A percentile compares a stretch with the other conserved stretches of the same genome.
Evolutionary conservation across 2,888 invertebrate genomes (phyloP).

Genomic region (Agrochola macilenta): DNA sequence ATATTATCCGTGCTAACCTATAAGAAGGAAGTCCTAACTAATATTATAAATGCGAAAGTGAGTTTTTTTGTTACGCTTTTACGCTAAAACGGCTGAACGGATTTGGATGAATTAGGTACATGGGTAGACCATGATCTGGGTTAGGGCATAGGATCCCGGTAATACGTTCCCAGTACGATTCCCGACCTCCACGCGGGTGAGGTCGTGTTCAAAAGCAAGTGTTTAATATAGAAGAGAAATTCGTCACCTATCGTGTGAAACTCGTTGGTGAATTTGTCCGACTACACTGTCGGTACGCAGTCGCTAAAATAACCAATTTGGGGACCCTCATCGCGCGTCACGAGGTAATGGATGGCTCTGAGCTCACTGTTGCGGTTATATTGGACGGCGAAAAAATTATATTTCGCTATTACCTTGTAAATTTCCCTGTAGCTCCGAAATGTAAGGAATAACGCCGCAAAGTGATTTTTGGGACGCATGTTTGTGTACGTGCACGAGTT

Average conservation of each 20-base stretch:
- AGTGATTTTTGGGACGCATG: slow-evolving; percentile 39
- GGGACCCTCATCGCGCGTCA: slow-evolving; percentile 80
- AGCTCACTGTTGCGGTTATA: slow-evolving; percentile 68
- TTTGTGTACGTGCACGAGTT: slow-evolving; percentile 21
- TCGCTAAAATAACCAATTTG: slow-evolving; percentile 78
- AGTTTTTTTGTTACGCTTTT: background rate
- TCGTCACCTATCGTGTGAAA: slow-evolving; percentile 49
- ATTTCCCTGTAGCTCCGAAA: slow-evolving; percentile 54
- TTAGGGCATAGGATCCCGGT: too few relatives aligned
- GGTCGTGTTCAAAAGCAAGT: background rate
- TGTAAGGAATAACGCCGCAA: slow-evolving; percentile 38
- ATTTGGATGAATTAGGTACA: background rate
- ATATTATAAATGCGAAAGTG: background rate
- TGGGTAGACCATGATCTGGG: background rate
- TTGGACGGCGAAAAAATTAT: slow-evolving; percentile 68
- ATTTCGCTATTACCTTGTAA: slow-evolving; percentile 63
- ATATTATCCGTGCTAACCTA: background rate
- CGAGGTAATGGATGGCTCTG: slow-evolving; percentile 77
- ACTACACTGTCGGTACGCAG: slow-evolving; percentile 67
- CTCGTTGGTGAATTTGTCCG: slow-evolving; percentile 64
- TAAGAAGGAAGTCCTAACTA: background rate
- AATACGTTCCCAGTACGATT: too few relatives aligned
- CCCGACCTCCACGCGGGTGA: too few relatives aligned
- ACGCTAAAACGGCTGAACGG: too few relatives aligned
- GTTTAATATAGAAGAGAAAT: slow-evolving; percentile 39